Base-by-base conservation (phyloP, 2,888 invertebrate species). In the Drosophila birchii region DNA sequence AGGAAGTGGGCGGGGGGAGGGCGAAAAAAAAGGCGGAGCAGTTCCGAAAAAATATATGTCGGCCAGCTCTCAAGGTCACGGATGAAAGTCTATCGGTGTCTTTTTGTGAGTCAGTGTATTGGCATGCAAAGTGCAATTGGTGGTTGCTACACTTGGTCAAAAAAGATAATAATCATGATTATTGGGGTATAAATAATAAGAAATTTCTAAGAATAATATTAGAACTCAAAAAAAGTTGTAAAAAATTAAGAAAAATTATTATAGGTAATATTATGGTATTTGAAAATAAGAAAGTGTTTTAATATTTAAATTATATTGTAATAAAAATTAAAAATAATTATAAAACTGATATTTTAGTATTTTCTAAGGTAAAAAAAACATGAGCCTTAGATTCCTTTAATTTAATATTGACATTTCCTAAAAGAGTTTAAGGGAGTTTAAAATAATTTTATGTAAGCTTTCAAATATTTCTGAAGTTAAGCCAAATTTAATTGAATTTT, bases 61-160 rank as follows among this genome's bases (percentile, higher is more conserved):
- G 84, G 86, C 76, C 87, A 78, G 75, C 73, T 78, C 39, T 80
- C 91, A 91, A 91, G 91, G 91, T 91, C 91, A 90, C 74, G 88
- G 88, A 91, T 91, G 90, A 91, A 91, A 91, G 91, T 91, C 67
- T 69, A 56, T 77, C 61, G 73, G 63, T 61, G 9, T 29, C n/a
- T 41, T 43, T 45, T 18, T 73, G 55, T 75, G 59, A 76, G 47
- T 66, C 67, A 66, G 66, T 44, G 41, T 36, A 58, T 73, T 45
- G 63, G 63, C 53, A 55, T 55, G 59, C 49, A 44, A 44, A 59
- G 41, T 70, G 60, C 71, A 47, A 34, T 64, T 62, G 45, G 51
- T 68, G 56, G 56, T 49, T 64, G 54, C 67, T 34, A 51, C 49
- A 51, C 20, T 51, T 51, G 8, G 0, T 29, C 29, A 34, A 34